phyloP scores from a whole-genome alignment of 2,797 vertebrate genomes.

The Cyprinodon diabolis region DNA sequence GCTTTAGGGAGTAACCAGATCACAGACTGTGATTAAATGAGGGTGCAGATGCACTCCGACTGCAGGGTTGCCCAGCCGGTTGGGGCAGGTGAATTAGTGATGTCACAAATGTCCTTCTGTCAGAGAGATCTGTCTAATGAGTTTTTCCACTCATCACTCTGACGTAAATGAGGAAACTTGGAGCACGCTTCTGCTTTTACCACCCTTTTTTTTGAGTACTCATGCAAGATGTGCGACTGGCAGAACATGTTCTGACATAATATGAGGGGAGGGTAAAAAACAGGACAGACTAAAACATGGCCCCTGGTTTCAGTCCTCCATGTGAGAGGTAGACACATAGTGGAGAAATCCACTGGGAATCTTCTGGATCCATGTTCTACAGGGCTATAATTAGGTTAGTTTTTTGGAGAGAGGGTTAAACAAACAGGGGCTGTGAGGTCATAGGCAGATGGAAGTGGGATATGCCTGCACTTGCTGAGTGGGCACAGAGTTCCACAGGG shows the following conservation, averaged over 20 bases:
- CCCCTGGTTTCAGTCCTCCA: conserved; percentile 27
- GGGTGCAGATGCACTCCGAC: conserved; percentile 59
- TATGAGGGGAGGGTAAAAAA: conserved; percentile 30
- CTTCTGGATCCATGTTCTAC: conserved; percentile 74
- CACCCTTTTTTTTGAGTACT: conserved; percentile 26
- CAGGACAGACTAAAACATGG: conserved; percentile 32
- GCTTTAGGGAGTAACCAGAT: conserved; percentile 52
- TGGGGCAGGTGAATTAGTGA: conserved; percentile 53
- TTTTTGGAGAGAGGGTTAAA: conserved; percentile 84
- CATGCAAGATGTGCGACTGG: conserved; percentile 20
- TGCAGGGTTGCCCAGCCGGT: conserved; percentile 68
- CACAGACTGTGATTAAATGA: conserved; percentile 45
- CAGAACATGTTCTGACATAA: conserved; percentile 63
- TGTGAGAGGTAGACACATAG: conserved; percentile 45
- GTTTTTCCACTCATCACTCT: conserved; percentile 71
- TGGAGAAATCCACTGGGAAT: conserved; percentile 72
- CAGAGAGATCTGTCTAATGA: conserved; percentile 60
- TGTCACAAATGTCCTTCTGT: conserved; percentile 64
- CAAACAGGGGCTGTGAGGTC: conserved; percentile 85
- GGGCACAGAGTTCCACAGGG: conserved; percentile 83
- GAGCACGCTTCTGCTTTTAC: conserved; percentile 5
- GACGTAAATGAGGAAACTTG: conserved; percentile 54
- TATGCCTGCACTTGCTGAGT: conserved; percentile 86
- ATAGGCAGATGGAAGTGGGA: conserved; percentile 83
- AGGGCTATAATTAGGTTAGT: conserved; percentile 82